Conservation (phyloP, 1,140 invertebrate species). For the Diabrotica undecimpunctata region DNA sequence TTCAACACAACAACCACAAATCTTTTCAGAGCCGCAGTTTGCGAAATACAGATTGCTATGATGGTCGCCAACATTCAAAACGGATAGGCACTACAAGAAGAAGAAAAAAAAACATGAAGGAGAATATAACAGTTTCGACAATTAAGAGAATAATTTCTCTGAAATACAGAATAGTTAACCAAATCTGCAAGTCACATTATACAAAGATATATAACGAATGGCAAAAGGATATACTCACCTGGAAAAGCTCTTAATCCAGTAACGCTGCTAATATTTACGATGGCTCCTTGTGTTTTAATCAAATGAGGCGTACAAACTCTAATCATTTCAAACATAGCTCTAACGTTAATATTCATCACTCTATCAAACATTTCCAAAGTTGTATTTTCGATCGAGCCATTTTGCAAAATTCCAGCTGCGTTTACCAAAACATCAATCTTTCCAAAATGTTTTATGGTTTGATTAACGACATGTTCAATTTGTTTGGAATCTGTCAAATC, state of each 20-base stretch:
- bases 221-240: too few relatives aligned
- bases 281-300: conserved; percentile 73
- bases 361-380: conserved; percentile 76
- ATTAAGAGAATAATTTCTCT: too few relatives aligned
- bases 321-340: conserved; percentile 77
- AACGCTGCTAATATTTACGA: conserved; percentile 89
- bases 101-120: too few relatives aligned
- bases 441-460: conserved; percentile 64
- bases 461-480: conserved; percentile 64
- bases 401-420: conserved; percentile 80
- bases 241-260: conserved; percentile 75
- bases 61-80: too few relatives aligned
- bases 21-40: too few relatives aligned
- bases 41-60: too few relatives aligned
- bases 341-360: conserved; percentile 79
- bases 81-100: too few relatives aligned
- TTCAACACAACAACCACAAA: too few relatives aligned
- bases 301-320: conserved; percentile 79
- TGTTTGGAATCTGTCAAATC: conserved; percentile 75
- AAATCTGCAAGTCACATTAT: too few relatives aligned
- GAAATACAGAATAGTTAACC: too few relatives aligned
- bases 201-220: too few relatives aligned
- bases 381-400: conserved; percentile 77
- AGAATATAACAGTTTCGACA: too few relatives aligned
- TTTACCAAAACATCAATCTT: conserved; percentile 77